Conservation (phyloP, 1,140 invertebrate genomes). For the Drosophila aff. region DNA sequence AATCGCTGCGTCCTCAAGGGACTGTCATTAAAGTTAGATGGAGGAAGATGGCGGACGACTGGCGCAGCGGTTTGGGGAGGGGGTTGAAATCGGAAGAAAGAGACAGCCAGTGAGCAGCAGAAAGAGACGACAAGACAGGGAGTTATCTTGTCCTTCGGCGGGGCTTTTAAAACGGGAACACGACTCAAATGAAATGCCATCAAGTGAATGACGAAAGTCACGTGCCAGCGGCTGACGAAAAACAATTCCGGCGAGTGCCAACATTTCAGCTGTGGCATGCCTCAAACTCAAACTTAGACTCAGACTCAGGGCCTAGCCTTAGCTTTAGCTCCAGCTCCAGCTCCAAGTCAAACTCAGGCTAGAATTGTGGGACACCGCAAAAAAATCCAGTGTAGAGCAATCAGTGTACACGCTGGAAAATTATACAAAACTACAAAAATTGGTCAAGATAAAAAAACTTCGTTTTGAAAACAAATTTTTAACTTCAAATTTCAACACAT, state of each 20-base stretch:
- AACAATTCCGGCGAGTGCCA: conserved; percentile 57
- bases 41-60: not conserved
- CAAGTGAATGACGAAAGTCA: conserved; percentile 55
- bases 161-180: conserved; percentile 35
- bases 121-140: not conserved
- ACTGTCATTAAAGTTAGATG: conserved; percentile 46
- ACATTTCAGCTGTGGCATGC: conserved; percentile 54
- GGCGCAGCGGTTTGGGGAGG: not conserved
- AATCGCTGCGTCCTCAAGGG: conserved; percentile 40
- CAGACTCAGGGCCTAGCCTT: not conserved
- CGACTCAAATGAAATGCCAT: conserved; percentile 43
- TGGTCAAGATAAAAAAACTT: too few relatives aligned
- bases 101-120: not conserved
- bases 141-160: conserved; percentile 17
- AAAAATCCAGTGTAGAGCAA: conserved; percentile 11
- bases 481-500: too few relatives aligned
- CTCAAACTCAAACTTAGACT: conserved; percentile 16
- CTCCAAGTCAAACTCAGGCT: conserved; percentile 3
- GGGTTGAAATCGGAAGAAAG: not conserved
- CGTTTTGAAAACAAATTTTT: too few relatives aligned
- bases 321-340: not conserved
- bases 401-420: not conserved
- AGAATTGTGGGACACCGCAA: conserved; percentile 22
- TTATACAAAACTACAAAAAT: not conserved
- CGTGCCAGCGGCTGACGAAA: conserved; percentile 49